These are phyloP conservation scores for Xiphorhynchus elegans DNA, from an alignment of 2,113 vertebrate genomes.

Conservation along the genomic window DNA sequence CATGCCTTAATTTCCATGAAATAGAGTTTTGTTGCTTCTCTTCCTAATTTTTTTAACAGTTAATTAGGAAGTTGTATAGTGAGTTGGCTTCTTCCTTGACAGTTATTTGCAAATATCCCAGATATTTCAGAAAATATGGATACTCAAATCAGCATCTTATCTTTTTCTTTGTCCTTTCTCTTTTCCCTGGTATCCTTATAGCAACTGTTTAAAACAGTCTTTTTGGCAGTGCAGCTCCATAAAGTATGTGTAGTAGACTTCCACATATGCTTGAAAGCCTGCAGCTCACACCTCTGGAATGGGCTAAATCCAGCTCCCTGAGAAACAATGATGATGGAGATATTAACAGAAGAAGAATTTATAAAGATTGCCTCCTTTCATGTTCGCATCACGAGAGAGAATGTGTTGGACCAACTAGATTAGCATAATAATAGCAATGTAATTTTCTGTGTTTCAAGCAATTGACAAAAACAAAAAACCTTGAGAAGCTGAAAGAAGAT, in stretches of 20 bases:
- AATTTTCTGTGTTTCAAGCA: background rate
- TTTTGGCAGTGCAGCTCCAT: background rate
- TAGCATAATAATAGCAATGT: background rate
- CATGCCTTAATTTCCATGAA: background rate
- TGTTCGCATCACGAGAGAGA: background rate
- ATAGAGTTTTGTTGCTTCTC: background rate
- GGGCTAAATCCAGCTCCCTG: background rate
- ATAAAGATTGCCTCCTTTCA: background rate
- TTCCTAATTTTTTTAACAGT: background rate
- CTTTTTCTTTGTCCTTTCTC: background rate
- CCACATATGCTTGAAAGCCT: background rate
- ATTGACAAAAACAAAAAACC: background rate
- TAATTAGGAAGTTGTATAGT: background rate
- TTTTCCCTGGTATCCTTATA: background rate
- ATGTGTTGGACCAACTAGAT: background rate
- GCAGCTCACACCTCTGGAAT: background rate
- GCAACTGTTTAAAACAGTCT: background rate
- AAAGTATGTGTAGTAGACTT: background rate
- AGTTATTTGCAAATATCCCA: background rate
- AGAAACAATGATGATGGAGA: background rate
- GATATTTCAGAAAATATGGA: background rate
- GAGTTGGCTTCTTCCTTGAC: background rate
- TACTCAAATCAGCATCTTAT: background rate
- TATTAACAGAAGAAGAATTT: background rate
- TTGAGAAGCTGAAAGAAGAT: background rate